Conservation (phyloP, 2,113 vertebrate genomes). For the Epinephelus lanceolatus region DNA sequence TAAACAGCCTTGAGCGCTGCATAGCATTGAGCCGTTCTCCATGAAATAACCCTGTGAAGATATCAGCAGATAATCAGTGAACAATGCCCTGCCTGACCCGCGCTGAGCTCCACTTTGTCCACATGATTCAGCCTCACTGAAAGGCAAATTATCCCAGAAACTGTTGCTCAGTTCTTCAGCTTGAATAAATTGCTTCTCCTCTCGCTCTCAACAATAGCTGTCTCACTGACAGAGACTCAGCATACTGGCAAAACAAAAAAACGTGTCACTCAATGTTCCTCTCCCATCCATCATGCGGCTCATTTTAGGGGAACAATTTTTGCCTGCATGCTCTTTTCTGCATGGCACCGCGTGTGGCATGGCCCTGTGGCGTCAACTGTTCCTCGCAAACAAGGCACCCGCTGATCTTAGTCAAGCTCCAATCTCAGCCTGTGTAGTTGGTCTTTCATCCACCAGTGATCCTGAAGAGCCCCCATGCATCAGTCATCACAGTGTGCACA, state of each 20-base stretch:
- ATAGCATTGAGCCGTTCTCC: conserved; percentile 2
- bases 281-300: conserved; percentile 50
- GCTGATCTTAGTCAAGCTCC: conserved; percentile 43
- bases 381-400: conserved; percentile 47
- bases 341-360: conserved; percentile 13
- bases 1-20: neutral
- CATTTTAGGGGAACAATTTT: conserved; percentile 53
- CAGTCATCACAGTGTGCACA: conserved; percentile 9
- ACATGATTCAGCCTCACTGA: conserved; percentile 48
- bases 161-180: conserved; percentile 39
- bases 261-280: conserved; percentile 43
- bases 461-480: neutral
- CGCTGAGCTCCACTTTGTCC: conserved; percentile 45
- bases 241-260: conserved; percentile 43
- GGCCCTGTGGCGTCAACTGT: conserved; percentile 36
- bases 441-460: conserved; percentile 21
- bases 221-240: conserved; percentile 23
- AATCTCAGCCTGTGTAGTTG: conserved; percentile 26
- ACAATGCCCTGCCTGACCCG: conserved; percentile 36
- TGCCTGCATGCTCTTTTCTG: conserved; percentile 41
- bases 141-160: conserved; percentile 62
- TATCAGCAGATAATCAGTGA: conserved; percentile 46
- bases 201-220: conserved; percentile 43
- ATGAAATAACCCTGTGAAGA: conserved; percentile 24
- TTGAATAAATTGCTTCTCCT: conserved; percentile 47